phyloP scores from a whole-genome alignment of 2,113 vertebrate species.

The Lutjanus erythropterus region DNA sequence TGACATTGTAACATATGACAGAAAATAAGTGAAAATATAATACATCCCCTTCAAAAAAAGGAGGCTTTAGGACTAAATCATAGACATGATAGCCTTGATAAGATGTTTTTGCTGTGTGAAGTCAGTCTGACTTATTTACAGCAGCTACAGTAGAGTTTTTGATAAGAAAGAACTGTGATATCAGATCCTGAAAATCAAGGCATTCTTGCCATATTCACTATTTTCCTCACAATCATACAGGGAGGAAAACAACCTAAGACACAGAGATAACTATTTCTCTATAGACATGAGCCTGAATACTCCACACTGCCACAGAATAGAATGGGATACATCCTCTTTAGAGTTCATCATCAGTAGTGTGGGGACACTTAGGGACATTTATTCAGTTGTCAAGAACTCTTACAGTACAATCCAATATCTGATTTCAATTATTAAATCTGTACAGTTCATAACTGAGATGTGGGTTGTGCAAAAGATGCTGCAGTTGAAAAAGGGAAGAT shows the following conservation, averaged over 20 bases:
- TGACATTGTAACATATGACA: too few relatives aligned
- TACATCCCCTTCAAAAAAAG: neutral
- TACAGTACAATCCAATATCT: neutral
- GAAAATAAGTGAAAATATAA: too few relatives aligned
- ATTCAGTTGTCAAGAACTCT: neutral
- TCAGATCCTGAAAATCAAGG: neutral
- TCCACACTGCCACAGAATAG: neutral
- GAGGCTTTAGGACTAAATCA: neutral
- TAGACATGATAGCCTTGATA: neutral
- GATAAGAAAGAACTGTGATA: neutral
- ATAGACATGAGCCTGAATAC: constrained; percentile 27
- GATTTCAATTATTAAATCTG: neutral
- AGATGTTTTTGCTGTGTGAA: neutral
- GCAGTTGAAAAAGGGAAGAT: neutral
- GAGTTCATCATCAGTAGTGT: constrained; percentile 14
- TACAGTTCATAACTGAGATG: neutral
- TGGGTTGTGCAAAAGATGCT: neutral
- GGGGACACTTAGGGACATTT: neutral
- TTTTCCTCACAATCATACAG: constrained; percentile 20
- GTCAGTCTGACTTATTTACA: neutral
- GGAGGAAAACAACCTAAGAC: constrained; percentile 22
- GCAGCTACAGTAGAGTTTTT: neutral
- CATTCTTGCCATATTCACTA: neutral
- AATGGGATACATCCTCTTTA: neutral
- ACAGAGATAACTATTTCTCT: constrained; percentile 8